Base-by-base conservation (phyloP, 2,888 invertebrate species). In the Nomada ferruginata region DNA sequence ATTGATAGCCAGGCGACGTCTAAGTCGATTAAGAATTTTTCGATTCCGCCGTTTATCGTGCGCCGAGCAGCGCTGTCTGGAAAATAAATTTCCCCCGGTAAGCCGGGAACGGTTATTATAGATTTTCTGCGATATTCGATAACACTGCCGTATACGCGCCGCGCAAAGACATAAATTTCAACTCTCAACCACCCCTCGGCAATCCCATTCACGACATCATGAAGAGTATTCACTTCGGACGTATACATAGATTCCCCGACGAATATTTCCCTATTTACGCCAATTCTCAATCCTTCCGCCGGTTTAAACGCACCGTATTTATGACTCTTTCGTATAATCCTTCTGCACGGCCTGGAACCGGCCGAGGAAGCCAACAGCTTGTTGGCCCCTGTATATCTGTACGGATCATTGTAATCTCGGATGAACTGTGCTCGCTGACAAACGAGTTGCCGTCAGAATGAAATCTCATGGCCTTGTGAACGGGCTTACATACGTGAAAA, bases 381-480 rank as follows among this genome's bases (percentile, higher is more conserved):
- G 26, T 42, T 13, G 47, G 5, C 53, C 61, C 10, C 36, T 36
- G 36, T 52, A 57, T 66, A 74, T 73, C 29, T 59, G 64, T 59
- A 59, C 76, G 73, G 82, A 79, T 82, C 84, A 75, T 79, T 79
- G 84, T 86, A 86, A 84, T 86, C 82, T 82, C 64, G 77, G 82
- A 82, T 82, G 78, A 80, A 84, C 79, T 84, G 68, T 76, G 74
- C 82, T 84, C 18, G 9, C 80, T 76, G 86, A 85, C 80, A 78
- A 86, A 86, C 79, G 77, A 76, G 76, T 75, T 75, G 64, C 66
- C 55, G 60, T 47, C 70, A 50, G 36, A 53, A 66, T 63, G 65
- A 59, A 76, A 79, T 61, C 68, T 47, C 47, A 15, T 61, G 63
- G 63, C 64, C 57, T 59, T 65, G 72, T 69, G 70, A 70, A 75